These are phyloP conservation scores for Gouania willdenowi DNA, from an alignment of 2,797 vertebrate species.

Conservation along the genomic window DNA sequence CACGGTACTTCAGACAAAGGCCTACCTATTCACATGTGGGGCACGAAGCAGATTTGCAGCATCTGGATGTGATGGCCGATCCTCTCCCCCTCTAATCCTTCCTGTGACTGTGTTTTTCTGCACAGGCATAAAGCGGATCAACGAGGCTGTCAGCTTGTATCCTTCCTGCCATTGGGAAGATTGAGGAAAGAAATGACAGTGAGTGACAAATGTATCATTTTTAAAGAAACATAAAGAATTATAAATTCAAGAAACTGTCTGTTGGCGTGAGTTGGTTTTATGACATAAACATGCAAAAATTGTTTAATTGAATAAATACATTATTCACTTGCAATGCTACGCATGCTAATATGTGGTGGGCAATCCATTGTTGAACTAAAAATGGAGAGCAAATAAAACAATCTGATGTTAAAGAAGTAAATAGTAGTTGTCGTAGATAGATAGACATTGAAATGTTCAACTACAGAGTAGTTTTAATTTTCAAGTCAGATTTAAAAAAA, in stretches of 20 bases:
- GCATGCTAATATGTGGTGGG: too few species aligned
- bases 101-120: conserved; percentile 41
- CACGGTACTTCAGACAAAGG: conserved; percentile 49
- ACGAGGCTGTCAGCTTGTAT: conserved; percentile 53
- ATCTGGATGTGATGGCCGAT: conserved; percentile 58
- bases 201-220: conserved; percentile 20
- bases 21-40: conserved; percentile 59
- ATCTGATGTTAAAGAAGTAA: too few species aligned
- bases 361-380: too few species aligned
- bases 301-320: conserved; percentile 10
- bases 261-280: neutral
- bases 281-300: neutral
- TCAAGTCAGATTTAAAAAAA: too few species aligned
- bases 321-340: too few species aligned
- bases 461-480: too few species aligned
- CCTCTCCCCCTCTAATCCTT: conserved; percentile 57
- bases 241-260: conserved; percentile 3
- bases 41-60: conserved; percentile 58
- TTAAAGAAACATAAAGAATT: conserved; percentile 11
- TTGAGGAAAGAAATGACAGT: conserved; percentile 26
- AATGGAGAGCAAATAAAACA: too few species aligned
- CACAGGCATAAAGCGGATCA: conserved; percentile 42
- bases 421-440: too few species aligned
- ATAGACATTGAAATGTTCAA: too few species aligned
- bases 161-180: conserved; percentile 42